These are phyloP conservation scores for Zingel zingel DNA, from an alignment of 2,113 vertebrate genomes.

Conservation along the genomic window DNA sequence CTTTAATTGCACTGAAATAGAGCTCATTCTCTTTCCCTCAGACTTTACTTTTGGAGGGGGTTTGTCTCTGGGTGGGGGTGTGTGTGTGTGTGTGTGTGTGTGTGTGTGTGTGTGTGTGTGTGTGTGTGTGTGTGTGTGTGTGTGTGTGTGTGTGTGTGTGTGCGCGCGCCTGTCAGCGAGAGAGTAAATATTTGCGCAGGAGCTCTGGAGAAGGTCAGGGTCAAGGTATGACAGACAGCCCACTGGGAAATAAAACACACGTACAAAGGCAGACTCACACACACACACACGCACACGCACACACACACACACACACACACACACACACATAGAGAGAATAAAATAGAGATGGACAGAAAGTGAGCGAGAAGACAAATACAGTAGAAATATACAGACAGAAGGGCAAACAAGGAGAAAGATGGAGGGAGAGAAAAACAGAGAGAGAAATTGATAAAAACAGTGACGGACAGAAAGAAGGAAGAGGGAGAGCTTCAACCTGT, in stretches of 20 bases:
- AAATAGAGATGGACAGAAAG: conserved; percentile 42
- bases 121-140: conserved; percentile 48
- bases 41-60: conserved; percentile 1
- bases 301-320: background rate
- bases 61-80: background rate
- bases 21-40: conserved; percentile 44
- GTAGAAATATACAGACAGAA: conserved; percentile 21
- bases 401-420: conserved; percentile 19
- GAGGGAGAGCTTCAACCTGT: conserved; percentile 28
- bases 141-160: conserved; percentile 50
- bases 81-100: background rate
- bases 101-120: conserved; percentile 10
- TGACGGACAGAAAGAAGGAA: conserved; percentile 56
- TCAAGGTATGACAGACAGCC: conserved; percentile 83
- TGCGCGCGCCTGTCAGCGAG: conserved; percentile 65
- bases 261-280: conserved; percentile 40
- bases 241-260: conserved; percentile 78
- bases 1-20: conserved; percentile 75
- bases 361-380: conserved; percentile 32
- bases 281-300: conserved; percentile 10
- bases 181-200: conserved; percentile 84
- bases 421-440: conserved; percentile 6
- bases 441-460: conserved; percentile 20
- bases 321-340: conserved; percentile 23
- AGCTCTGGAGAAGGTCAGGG: conserved; percentile 83